Conservation (phyloP, 2,797 vertebrate species). For the Tiaroga cobitis region DNA sequence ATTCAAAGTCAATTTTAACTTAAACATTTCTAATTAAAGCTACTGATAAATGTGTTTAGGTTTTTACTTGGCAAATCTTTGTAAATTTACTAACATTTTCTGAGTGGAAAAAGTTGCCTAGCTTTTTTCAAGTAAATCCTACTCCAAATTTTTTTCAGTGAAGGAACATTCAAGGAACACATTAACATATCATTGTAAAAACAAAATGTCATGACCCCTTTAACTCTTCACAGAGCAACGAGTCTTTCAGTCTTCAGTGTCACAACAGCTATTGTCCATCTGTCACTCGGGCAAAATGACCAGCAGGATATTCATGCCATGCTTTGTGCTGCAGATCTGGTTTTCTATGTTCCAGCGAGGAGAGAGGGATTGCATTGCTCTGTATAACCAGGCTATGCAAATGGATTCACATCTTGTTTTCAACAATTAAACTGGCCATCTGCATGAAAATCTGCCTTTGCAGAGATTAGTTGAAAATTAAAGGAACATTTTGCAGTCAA, state of each 20-base stretch:
- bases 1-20: too few relatives aligned
- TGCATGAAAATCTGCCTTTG: not conserved
- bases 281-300: conserved; percentile 31
- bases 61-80: too few relatives aligned
- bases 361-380: not conserved
- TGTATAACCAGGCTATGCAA: not conserved
- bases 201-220: conserved; percentile 1
- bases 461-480: not conserved
- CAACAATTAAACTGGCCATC: conserved; percentile 17
- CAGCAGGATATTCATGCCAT: conserved; percentile 29
- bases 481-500: not conserved
- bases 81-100: too few relatives aligned
- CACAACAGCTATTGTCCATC: conserved; percentile 34
- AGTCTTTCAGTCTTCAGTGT: conserved; percentile 12
- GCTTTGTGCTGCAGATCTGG: conserved; percentile 34
- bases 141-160: too few relatives aligned
- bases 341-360: conserved; percentile 13
- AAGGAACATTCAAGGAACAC: not conserved
- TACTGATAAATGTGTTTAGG: too few relatives aligned
- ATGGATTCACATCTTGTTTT: conserved; percentile 23
- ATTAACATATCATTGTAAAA: too few relatives aligned
- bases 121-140: too few relatives aligned
- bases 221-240: conserved; percentile 14
- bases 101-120: too few relatives aligned
- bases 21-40: too few relatives aligned